Evolutionary conservation across 1,140 invertebrate species (phyloP).

Genomic region (Venturia canescens): DNA sequence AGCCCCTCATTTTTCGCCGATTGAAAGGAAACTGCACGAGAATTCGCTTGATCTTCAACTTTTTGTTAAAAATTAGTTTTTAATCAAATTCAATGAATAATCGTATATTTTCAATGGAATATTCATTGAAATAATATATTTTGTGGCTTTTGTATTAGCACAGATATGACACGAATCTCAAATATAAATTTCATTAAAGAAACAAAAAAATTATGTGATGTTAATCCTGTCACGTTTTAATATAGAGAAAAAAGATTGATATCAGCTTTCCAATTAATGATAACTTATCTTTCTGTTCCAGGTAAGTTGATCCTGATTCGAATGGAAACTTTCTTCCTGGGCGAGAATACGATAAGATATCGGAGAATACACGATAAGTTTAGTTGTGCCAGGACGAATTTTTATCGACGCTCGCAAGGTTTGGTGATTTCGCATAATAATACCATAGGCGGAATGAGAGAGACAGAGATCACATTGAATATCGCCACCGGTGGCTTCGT

Average conservation of each 20-base stretch:
- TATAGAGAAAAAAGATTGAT: not conserved
- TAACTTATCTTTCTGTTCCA: conserved; percentile 60
- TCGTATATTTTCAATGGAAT: not conserved
- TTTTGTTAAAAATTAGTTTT: too few relatives aligned
- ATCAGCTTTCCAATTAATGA: not conserved
- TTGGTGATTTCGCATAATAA: conserved; percentile 57
- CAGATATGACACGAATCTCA: too few relatives aligned
- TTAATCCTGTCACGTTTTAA: too few relatives aligned
- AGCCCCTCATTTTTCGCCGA: too few relatives aligned
- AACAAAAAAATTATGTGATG: too few relatives aligned
- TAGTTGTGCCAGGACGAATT: conserved; percentile 43
- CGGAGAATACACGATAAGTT: conserved; percentile 9
- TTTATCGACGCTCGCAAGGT: conserved; percentile 37
- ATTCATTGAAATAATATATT: too few relatives aligned
- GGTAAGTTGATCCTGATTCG: conserved; percentile 58
- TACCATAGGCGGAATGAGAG: conserved; percentile 41
- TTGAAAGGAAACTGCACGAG: too few relatives aligned
- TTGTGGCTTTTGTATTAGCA: too few relatives aligned
- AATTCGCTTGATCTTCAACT: too few relatives aligned
- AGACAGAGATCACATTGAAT: conserved; percentile 58
- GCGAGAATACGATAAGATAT: conserved; percentile 22
- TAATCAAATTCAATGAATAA: too few relatives aligned
- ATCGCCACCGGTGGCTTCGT: conserved; percentile 61
- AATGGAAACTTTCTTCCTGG: not conserved
- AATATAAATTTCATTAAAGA: too few relatives aligned